Percentiles rank a stretch among this genome's conserved stretches.
These are phyloP conservation scores for Tromatobia lineatoria DNA, from an alignment of 2,888 invertebrate genomes.

Conservation along the genomic window DNA sequence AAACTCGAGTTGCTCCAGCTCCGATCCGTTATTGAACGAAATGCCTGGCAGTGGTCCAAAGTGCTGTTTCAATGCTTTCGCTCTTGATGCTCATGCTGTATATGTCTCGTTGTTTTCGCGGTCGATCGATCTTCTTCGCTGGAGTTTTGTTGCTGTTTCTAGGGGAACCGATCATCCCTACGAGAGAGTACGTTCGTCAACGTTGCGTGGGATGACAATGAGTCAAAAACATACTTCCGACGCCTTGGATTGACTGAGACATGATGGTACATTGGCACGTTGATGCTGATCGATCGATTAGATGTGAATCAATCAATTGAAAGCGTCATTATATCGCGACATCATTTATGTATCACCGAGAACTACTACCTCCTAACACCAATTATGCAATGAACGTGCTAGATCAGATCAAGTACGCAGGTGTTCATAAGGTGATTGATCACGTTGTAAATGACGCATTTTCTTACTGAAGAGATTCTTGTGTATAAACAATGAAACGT, in stretches of 20 bases:
- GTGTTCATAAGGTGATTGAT: neutral
- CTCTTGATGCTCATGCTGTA: neutral
- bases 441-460: neutral
- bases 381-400: neutral
- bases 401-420: neutral
- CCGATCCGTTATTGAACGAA: slow-evolving; percentile 45
- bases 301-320: neutral
- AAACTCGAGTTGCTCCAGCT: slow-evolving; percentile 5
- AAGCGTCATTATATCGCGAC: neutral
- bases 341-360: neutral
- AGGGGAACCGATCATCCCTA: neutral
- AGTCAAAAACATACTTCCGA: slow-evolving; percentile 1
- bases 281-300: neutral
- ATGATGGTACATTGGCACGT: neutral
- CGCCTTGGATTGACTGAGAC: neutral
- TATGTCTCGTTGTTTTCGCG: slow-evolving; percentile 27
- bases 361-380: neutral
- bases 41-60: slow-evolving; percentile 50
- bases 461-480: neutral
- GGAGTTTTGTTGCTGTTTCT: neutral
- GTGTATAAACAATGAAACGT: neutral
- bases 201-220: slow-evolving; percentile 4
- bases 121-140: slow-evolving; percentile 24
- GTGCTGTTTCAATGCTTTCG: slow-evolving; percentile 20
- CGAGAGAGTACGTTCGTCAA: slow-evolving; percentile 1